Base-by-base conservation (phyloP, 2,797 vertebrate species). In the Ficedula albicollis region DNA sequence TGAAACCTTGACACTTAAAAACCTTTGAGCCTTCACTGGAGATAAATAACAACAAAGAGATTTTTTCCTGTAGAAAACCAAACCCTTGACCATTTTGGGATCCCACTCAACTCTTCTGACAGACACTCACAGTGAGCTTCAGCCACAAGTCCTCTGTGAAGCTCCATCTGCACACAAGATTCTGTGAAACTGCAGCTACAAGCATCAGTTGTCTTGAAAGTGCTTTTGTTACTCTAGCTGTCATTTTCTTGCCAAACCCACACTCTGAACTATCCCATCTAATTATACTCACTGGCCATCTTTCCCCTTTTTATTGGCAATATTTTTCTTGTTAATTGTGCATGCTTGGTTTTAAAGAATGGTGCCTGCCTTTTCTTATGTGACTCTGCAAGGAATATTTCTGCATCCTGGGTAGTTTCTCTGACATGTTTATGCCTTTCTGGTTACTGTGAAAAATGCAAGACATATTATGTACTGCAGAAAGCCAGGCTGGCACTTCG, bases 251-350 rank as follows among this genome's bases (percentile, higher is more conserved):
- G 70, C 94, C 87, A 93, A 95, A 76, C 77, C 25, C 41, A 91
- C 21, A 77, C 48, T 68, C 51, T 93, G 72, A 91, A 93, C 91
- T 75, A 87, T 80, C 72, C 58, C 89, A 92, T 96, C 73, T 93
- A 97, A 97, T 96, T 97, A 91, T 93, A 90, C 87, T 95, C 79
- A 56, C 78, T 74, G 92, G 95, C 91, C 76, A 84, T 86, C 94
- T 95, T 96, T 90, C 86, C 84, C 60, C 64, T 88, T 96, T 96
- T 96, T 96, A 96, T 95, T 96, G 84, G 90, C 78, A 95, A 81
- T 94, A 96, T 96, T 95, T 95, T 95, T 93, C 94, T 94, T 96
- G 81, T 96, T 97, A 97, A 97, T 96, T 92, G 93, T 91, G 27
- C 67, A 22, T 88, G 73, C 76, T 95, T 69, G 21, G 34, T 96